Percentiles rank a stretch among this genome's conserved stretches.
Evolutionary conservation across 1,140 invertebrate species (phyloP).

Genomic region (Drosophila leontia): DNA sequence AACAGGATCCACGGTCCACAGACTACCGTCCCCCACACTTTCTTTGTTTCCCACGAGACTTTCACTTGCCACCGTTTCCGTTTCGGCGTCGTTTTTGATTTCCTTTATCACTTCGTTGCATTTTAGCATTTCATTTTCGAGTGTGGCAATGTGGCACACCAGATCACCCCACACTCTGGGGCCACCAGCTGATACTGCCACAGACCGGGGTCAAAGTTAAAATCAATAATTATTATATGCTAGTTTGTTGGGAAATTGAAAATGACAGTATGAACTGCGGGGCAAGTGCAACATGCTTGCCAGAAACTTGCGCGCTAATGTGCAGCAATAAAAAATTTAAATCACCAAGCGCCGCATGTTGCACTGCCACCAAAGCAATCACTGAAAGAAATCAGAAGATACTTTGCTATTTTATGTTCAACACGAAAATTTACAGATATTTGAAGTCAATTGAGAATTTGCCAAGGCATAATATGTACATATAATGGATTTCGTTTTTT

Average conservation of each 20-base stretch:
- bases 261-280: conserved; percentile 25
- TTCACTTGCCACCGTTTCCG: conserved; percentile 23
- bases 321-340: conserved; percentile 75
- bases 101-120: conserved; percentile 7
- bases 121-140: conserved; percentile 16
- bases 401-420: neutral
- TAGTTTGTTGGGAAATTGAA: conserved; percentile 53
- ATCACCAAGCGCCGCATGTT: conserved; percentile 68
- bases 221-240: conserved; percentile 79
- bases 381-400: conserved; percentile 7
- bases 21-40: neutral
- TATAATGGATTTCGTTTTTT: no score
- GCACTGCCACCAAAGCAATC: conserved; percentile 36
- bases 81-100: conserved; percentile 8
- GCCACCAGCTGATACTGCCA: conserved; percentile 8
- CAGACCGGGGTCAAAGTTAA: conserved; percentile 57
- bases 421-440: neutral
- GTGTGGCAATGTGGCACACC: conserved; percentile 10
- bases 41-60: conserved; percentile 5
- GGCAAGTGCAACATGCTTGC: conserved; percentile 67
- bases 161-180: conserved; percentile 27
- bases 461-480: no score
- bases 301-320: conserved; percentile 79
- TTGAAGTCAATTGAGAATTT: neutral
- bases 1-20: conserved; percentile 23